phyloP scores from a whole-genome alignment of 1,140 invertebrate species.

The Ephestia elutella region DNA sequence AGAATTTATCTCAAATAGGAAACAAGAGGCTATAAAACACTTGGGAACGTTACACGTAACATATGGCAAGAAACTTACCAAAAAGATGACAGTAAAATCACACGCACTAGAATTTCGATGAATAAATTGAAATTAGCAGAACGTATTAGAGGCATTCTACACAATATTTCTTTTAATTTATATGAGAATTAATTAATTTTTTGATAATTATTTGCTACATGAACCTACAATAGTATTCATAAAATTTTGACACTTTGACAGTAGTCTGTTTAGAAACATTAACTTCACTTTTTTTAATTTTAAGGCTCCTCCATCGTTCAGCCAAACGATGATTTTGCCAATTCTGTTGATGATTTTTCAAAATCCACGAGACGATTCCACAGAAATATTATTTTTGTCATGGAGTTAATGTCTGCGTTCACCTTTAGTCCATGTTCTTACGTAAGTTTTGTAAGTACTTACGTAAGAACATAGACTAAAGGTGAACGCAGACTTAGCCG shows the following conservation, averaged over 20 bases:
- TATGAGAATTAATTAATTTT: neutral
- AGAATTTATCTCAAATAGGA: neutral
- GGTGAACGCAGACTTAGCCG: no score
- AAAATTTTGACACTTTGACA: neutral
- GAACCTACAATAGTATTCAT: neutral
- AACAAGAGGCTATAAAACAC: slow-evolving; percentile 3
- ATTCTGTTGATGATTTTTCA: no score
- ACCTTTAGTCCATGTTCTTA: no score
- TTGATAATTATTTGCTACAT: neutral
- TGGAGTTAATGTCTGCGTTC: no score
- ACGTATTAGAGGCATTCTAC: slow-evolving; percentile 61
- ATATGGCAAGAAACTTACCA: slow-evolving; percentile 56
- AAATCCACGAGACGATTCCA: no score
- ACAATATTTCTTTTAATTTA: neutral
- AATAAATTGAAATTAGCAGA: slow-evolving; percentile 60
- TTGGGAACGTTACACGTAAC: slow-evolving; percentile 14
- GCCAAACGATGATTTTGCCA: no score
- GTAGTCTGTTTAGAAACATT: no score
- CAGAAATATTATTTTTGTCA: no score
- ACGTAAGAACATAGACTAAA: no score
- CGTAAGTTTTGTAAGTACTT: no score
- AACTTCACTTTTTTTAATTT: no score
- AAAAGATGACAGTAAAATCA: slow-evolving; percentile 50
- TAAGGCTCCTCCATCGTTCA: no score
- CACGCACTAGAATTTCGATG: slow-evolving; percentile 55